Evolutionary conservation across 2,113 vertebrate genomes (phyloP).

Genomic region (Lycaon pictus): DNA sequence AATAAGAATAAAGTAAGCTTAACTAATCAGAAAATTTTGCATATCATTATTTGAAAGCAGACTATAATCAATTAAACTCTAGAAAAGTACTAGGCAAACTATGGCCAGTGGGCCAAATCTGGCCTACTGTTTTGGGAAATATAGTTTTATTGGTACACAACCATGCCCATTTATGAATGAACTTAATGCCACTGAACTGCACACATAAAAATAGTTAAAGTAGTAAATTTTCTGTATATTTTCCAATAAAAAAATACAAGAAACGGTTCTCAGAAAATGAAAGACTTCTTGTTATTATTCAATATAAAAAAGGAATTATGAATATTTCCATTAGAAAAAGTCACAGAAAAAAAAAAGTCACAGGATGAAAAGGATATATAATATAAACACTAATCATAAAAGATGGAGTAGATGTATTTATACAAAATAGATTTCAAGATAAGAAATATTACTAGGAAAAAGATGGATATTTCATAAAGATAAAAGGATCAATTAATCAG

Average conservation of each 20-base stretch:
- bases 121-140: neutral
- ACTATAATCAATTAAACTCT: neutral
- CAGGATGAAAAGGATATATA: neutral
- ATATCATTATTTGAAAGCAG: neutral
- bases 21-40: neutral
- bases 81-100: neutral
- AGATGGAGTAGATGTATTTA: neutral
- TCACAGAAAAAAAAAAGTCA: neutral
- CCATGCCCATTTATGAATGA: neutral
- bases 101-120: neutral
- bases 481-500: conserved; percentile 30
- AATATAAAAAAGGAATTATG: neutral
- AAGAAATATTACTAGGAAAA: neutral
- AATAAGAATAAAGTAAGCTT: neutral
- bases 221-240: neutral
- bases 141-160: neutral
- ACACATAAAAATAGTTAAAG: neutral
- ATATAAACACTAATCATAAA: neutral
- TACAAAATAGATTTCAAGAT: neutral
- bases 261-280: neutral
- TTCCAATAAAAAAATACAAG: neutral
- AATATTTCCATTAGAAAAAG: neutral
- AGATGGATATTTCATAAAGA: neutral
- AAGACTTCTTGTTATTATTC: neutral
- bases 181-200: neutral